Percentiles rank a stretch among this genome's conserved stretches.
Evolutionary conservation across 2,113 vertebrate species (phyloP).

Genomic region (Buteo buteo): DNA sequence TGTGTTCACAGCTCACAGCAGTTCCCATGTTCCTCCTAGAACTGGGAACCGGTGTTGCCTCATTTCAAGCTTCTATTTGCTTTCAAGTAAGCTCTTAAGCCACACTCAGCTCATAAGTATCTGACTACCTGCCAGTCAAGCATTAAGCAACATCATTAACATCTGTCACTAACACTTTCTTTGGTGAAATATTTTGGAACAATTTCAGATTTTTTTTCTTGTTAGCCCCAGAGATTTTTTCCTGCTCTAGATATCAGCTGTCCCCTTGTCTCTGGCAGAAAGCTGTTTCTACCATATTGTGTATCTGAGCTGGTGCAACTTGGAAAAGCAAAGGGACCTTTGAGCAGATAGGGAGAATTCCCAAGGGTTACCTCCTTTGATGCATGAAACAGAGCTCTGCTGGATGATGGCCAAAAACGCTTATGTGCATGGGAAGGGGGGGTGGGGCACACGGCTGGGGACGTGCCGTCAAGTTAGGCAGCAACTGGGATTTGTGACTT

Average conservation of each 20-base stretch:
- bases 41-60: background rate
- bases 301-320: background rate
- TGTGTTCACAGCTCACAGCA: background rate
- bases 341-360: background rate
- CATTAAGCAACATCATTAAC: conserved; percentile 34
- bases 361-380: background rate
- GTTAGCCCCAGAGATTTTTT: background rate
- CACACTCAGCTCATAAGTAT: background rate
- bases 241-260: background rate
- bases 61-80: conserved; percentile 43
- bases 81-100: conserved; percentile 39
- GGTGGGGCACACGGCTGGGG: background rate
- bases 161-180: conserved; percentile 32
- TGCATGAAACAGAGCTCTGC: background rate
- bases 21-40: background rate
- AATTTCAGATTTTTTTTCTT: background rate
- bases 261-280: background rate
- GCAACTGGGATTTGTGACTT: background rate
- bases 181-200: conserved; percentile 21
- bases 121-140: conserved; percentile 51
- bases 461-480: background rate
- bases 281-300: background rate
- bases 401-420: background rate
- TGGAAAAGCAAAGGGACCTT: background rate
- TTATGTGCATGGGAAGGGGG: background rate